A percentile compares a stretch with the other conserved stretches of the same genome.
Conservation (phyloP, 2,113 vertebrate genomes). For the Peromyscus maniculatus region DNA sequence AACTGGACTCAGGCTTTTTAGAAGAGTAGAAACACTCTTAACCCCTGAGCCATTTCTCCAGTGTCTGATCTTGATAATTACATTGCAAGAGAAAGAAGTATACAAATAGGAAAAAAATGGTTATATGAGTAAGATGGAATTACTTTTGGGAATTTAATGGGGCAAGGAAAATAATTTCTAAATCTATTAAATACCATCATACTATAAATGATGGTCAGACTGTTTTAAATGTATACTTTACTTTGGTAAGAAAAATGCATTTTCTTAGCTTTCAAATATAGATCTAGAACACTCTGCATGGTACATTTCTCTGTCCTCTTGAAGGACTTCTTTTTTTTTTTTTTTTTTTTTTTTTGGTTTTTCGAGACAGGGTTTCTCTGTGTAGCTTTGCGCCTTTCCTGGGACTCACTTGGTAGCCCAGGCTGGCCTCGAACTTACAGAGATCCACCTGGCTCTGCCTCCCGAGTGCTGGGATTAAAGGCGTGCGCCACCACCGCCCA, state of each 20-base stretch:
- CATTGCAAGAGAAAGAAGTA: neutral
- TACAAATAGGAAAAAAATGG: neutral
- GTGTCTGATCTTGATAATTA: constrained; percentile 12
- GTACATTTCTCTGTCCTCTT: neutral
- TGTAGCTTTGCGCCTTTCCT: too few species aligned
- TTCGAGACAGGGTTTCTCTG: too few species aligned
- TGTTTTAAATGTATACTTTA: neutral
- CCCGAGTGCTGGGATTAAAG: too few species aligned
- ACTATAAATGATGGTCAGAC: neutral
- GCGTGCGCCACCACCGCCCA: too few species aligned
- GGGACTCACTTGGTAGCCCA: too few species aligned
- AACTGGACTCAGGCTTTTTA: neutral
- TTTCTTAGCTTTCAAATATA: constrained; percentile 36
- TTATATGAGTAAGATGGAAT: neutral
- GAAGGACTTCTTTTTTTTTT: neutral
- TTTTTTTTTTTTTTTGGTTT: too few species aligned
- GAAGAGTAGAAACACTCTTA: neutral
- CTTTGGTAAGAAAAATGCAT: neutral
- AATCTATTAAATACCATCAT: neutral
- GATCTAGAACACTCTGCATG: neutral
- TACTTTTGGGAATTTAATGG: neutral
- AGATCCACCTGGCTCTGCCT: too few species aligned
- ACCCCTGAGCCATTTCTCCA: neutral
- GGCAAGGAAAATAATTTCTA: neutral
- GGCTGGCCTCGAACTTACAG: too few species aligned